Base-by-base conservation (phyloP, 1,140 invertebrate species). In the Drosophila tani region DNA sequence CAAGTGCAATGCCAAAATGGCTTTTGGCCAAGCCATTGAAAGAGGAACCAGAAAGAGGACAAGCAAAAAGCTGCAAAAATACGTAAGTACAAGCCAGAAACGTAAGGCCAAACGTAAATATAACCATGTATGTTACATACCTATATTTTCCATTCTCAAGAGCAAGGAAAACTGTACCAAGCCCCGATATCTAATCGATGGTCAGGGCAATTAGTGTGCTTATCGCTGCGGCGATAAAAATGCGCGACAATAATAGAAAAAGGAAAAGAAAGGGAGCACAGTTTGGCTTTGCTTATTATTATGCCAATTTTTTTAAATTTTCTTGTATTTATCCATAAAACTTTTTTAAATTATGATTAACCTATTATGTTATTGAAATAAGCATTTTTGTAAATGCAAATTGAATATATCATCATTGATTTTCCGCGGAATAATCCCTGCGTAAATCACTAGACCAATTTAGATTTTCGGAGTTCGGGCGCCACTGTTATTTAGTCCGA, bases 1-100 rank as follows among this genome's bases (percentile, higher is more conserved):
- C 50, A 71, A 71, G 65, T 71, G 50, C 69, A 71, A 71, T 70
- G 68, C 49, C 50, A 69, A 69, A 56, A 57, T 71, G 68, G 65
- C 68, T 69, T 40, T 71, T 41, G 66, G 24, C 65, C 65, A 68
- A 45, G 68, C 65, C 43, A 35, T 40, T 43, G 24, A 71, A 73
- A 45, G 41, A 19, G 32, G 7, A 73, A 17, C 56, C 14, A n/a
- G 19, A 47, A 41, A 21, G 45, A 70, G 12, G 41, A n/a, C 19
- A 32, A 69, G 24, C 66, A 11, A 70, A 53, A 67, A 67, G 21
- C 32, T n/a, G 35, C 29, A 68, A 68, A 41, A 45, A 19, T 35
- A 35, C 9, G 32, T 35, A 35, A 11, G 9, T 35, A 35, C 32
- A 11, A 11, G 32, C 9, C 8, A 11, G 32, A 32, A 35, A 35